Evolutionary conservation across 2,888 invertebrate genomes (phyloP).

Genomic region (Entomobrya multifasciata): DNA sequence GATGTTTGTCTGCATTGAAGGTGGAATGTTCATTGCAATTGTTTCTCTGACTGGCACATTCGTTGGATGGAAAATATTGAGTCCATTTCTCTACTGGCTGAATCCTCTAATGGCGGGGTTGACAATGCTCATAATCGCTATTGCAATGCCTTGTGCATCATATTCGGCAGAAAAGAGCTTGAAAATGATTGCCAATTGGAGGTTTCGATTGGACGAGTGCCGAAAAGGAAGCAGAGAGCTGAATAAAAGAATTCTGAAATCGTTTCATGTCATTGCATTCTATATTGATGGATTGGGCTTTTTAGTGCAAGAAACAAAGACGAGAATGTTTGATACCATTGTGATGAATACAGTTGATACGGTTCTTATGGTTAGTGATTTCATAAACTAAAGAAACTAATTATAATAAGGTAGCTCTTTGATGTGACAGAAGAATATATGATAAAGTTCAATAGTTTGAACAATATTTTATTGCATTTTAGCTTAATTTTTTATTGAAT

Average conservation of each 20-base stretch:
- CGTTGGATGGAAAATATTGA: background rate
- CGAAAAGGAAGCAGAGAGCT: background rate
- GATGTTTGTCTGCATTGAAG: background rate
- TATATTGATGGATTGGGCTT: background rate
- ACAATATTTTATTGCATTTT: no score
- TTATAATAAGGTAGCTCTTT: no score
- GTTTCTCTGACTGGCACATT: background rate
- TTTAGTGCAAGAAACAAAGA: background rate
- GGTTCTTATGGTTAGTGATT: no score
- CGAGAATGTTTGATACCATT: background rate
- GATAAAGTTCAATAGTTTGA: no score
- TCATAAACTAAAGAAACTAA: no score
- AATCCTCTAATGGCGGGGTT: background rate
- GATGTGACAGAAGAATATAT: no score
- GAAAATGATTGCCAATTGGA: background rate
- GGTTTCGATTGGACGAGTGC: background rate
- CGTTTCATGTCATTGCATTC: background rate
- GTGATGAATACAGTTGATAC: background rate
- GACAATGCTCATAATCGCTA: background rate
- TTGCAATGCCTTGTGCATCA: background rate
- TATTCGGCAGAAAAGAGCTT: background rate
- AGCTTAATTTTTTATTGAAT: no score
- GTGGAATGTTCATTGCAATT: background rate
- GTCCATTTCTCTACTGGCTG: background rate
- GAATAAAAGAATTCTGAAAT: background rate